phyloP scores from a whole-genome alignment of 2,113 vertebrate species.

The Turnix velox region DNA sequence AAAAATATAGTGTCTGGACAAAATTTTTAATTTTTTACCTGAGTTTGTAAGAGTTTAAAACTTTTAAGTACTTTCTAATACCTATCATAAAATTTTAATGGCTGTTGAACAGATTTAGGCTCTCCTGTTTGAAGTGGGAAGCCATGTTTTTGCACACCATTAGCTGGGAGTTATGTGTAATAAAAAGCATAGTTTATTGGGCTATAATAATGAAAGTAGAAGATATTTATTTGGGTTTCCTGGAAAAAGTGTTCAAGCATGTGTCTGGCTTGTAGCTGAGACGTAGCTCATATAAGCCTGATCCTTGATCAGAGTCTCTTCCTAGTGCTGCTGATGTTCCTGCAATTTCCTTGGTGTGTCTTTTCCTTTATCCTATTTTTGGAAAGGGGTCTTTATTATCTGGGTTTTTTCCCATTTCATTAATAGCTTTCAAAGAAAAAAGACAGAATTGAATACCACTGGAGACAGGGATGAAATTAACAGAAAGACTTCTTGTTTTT shows the following conservation, averaged over 20 bases:
- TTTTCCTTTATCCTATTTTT: not conserved
- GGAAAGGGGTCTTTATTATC: not conserved
- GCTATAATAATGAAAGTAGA: constrained; percentile 12
- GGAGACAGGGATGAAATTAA: not conserved
- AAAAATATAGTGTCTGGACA: not conserved
- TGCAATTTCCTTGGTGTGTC: not conserved
- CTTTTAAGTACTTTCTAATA: constrained; percentile 38
- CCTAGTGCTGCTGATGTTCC: not conserved
- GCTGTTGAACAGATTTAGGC: constrained; percentile 53
- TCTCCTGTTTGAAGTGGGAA: constrained; percentile 42
- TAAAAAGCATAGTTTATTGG: constrained; percentile 47
- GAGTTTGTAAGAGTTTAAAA: constrained; percentile 1
- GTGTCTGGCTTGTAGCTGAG: not conserved
- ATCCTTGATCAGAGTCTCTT: not conserved
- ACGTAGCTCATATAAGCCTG: not conserved
- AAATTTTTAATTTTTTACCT: not conserved
- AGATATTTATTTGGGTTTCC: not conserved
- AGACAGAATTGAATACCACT: not conserved
- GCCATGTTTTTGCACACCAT: constrained; percentile 35
- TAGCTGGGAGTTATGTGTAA: constrained; percentile 37
- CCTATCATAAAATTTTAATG: constrained; percentile 54
- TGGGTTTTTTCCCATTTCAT: not conserved
- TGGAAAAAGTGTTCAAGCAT: not conserved
- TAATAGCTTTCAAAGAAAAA: not conserved
- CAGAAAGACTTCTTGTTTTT: not conserved